phyloP scores from a whole-genome alignment of 2,888 invertebrate species.

The Pollenia angustigena region DNA sequence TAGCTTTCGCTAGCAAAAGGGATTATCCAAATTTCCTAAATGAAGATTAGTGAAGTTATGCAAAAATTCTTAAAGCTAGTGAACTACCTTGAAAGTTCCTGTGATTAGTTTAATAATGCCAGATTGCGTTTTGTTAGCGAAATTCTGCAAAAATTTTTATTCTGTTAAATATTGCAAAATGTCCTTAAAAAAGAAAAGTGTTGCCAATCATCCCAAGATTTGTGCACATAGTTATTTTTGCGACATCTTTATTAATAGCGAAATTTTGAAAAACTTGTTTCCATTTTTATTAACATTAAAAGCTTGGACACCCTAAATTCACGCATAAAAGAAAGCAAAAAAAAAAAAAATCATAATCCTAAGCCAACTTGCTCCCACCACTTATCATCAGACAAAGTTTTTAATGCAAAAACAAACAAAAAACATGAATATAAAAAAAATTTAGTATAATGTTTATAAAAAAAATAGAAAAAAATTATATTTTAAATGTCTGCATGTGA shows the following conservation, averaged over 20 bases:
- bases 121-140: too few relatives aligned
- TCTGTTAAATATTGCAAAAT: too few relatives aligned
- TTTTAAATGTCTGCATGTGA: conserved; percentile 57
- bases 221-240: not conserved
- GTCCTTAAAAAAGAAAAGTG: too few relatives aligned
- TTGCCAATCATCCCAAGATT: too few relatives aligned
- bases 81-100: too few relatives aligned
- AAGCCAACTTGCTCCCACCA: conserved; percentile 57
- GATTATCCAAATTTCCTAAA: too few relatives aligned
- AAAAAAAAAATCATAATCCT: not conserved
- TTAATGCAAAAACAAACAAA: conserved; percentile 16
- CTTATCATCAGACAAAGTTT: conserved; percentile 53
- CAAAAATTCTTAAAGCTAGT: too few relatives aligned
- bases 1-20: too few relatives aligned
- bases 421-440: not conserved
- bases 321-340: not conserved
- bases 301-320: not conserved
- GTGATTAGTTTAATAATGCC: too few relatives aligned
- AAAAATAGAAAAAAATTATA: conserved; percentile 24
- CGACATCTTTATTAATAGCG: not conserved
- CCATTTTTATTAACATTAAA: not conserved
- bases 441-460: not conserved
- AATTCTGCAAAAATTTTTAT: too few relatives aligned
- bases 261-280: not conserved
- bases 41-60: too few relatives aligned